phyloP scores from a whole-genome alignment of 2,888 invertebrate species.

The Macaria liturata region DNA sequence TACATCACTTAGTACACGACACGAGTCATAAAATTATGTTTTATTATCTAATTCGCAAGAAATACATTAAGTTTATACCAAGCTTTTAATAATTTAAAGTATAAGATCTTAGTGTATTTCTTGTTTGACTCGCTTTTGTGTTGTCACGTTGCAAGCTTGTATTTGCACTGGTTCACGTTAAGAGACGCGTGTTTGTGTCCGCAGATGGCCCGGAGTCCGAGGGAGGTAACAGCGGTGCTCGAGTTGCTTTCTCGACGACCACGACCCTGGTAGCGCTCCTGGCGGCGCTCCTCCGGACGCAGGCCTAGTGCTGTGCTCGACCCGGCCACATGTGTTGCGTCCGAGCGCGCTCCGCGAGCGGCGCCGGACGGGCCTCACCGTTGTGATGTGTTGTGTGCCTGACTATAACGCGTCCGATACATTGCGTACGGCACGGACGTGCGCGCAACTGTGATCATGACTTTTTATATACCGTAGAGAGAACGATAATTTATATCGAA shows the following conservation, averaged over 20 bases:
- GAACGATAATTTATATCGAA: conserved; percentile 80
- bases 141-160: conserved; percentile 16
- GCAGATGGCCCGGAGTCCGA: conserved; percentile 50
- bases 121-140: conserved; percentile 16
- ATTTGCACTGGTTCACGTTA: conserved; percentile 32
- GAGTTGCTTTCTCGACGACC: conserved; percentile 27
- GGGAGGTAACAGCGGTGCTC: conserved; percentile 46
- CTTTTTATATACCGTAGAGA: conserved; percentile 73
- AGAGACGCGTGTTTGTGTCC: conserved; percentile 36
- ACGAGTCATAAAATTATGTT: too few species aligned
- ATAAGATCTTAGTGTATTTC: conserved; percentile 3
- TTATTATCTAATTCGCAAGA: too few species aligned
- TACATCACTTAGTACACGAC: too few species aligned
- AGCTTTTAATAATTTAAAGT: too few species aligned
- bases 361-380: conserved; percentile 3
- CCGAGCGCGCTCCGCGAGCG: neutral
- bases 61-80: too few species aligned
- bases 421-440: conserved; percentile 76
- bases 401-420: conserved; percentile 66
- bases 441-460: conserved; percentile 71
- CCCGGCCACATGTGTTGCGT: neutral
- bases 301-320: conserved; percentile 31
- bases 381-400: conserved; percentile 61
- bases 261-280: conserved; percentile 33
- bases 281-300: conserved; percentile 37